A percentile compares a stretch with the other conserved stretches of the same genome.
These are phyloP conservation scores for Aix galericulata DNA, from an alignment of 2,113 vertebrate species.

Conservation along the genomic window DNA sequence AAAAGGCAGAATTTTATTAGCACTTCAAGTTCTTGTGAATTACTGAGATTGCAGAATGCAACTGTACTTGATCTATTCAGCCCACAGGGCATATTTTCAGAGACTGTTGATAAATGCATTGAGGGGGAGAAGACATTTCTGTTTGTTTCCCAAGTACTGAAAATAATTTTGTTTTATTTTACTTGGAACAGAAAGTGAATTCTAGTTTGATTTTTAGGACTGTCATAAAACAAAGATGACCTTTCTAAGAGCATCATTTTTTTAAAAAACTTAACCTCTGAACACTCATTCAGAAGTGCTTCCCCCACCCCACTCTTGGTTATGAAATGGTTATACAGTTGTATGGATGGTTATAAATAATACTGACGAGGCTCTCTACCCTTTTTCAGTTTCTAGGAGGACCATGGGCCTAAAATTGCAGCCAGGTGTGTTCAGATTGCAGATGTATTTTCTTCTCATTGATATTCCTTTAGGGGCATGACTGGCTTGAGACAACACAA, in stretches of 20 bases:
- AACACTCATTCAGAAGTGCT: not conserved
- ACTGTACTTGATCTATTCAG: not conserved
- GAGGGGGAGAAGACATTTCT: not conserved
- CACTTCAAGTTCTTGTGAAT: not conserved
- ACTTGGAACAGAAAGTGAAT: not conserved
- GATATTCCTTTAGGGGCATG: not conserved
- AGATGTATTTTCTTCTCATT: not conserved
- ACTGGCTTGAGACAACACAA: not conserved
- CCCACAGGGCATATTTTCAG: not conserved
- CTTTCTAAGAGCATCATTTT: not conserved
- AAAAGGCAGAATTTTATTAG: slow-evolving; percentile 30
- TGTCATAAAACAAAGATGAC: not conserved
- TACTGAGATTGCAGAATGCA: not conserved
- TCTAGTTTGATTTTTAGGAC: not conserved
- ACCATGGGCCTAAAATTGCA: not conserved
- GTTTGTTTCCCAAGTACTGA: not conserved
- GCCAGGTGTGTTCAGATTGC: not conserved
- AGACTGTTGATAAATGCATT: not conserved
- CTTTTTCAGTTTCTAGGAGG: not conserved
- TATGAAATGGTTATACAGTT: not conserved
- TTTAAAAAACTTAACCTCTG: not conserved
- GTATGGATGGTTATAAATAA: not conserved
- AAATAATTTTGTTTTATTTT: not conserved
- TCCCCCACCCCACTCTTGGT: fast-evolving
- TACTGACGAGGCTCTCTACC: not conserved